Evolutionary conservation across 2,888 invertebrate genomes (phyloP), one percentile per base, ranked within the genome.

Genomic region (Cheilosia pagana): DNA sequence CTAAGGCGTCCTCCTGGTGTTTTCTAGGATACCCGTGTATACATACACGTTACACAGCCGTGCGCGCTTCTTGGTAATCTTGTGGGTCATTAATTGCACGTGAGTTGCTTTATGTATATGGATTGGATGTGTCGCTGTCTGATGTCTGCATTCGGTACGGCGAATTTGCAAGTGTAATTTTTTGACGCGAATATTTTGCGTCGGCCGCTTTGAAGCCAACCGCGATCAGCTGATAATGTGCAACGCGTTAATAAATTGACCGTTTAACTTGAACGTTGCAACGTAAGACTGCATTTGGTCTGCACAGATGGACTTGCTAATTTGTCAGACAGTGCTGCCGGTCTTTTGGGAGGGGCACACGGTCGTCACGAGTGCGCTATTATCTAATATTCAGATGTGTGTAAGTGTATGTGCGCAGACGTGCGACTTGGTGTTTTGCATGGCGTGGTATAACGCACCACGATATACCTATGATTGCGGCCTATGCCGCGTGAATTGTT

Each of bases 181-280:
- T 78, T 5, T 45, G 74, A 43, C 41, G 72, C 71, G 68, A 78
- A 83, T 78, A 63, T 78, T 74, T 74, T 78, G 62, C 1, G 0
- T 50, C 25, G 59, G 67, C 39, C 62, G 25, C 83, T 83, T 83
- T 83, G 78, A 83, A 78, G 68, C 74, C 7, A 59, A 28, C 82
- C 83, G 83, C 83, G 83, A 83, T 83, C 83, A 83, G 83, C 83
- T 83, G 83, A 83, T 83, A 83, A 83, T 83, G 83, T 78, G 78
- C 83, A 74, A 62, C 83, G 83, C 83, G 83, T 83, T 78, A 83
- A 83, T 83, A 83, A 83, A 83, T 78, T 83, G 83, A 83, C 78
- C 83, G 74, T 83, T 83, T 83, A 83, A 83, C 70, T 76, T 70
- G 78, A 52, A 57, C 55, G 41, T 41, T 19, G 21, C 16, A 31